Evolutionary conservation across 2,888 invertebrate species (phyloP).

Genomic region (Dusona sp.): DNA sequence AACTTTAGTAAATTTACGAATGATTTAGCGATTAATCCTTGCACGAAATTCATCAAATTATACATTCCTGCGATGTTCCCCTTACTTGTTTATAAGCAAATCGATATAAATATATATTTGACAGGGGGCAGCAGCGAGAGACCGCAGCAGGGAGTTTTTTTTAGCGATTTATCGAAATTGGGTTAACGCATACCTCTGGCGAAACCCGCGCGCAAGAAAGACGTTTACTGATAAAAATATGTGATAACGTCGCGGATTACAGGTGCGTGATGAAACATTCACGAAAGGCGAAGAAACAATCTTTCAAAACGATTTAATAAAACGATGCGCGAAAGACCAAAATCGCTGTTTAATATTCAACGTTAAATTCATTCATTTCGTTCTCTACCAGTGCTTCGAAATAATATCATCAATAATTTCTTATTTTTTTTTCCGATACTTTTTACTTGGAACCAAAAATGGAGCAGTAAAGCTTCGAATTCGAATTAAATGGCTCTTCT

Average conservation of each 20-base stretch:
- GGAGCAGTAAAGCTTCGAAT: not conserved
- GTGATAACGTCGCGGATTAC: slow-evolving; percentile 47
- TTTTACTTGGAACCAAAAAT: not conserved
- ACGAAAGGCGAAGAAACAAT: slow-evolving; percentile 28
- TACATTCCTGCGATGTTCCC: not conserved
- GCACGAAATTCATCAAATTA: not conserved
- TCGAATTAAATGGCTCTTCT: not conserved
- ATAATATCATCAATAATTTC: not conserved
- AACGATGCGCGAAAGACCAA: not conserved
- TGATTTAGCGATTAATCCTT: not conserved
- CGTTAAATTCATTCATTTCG: not conserved
- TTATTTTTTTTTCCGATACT: not conserved
- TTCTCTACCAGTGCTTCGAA: not conserved
- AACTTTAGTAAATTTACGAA: not conserved
- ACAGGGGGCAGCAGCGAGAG: not conserved
- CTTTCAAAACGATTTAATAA: not conserved
- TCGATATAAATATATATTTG: not conserved
- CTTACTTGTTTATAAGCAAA: not conserved
- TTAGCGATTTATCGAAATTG: slow-evolving; percentile 59
- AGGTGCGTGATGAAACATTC: slow-evolving; percentile 44
- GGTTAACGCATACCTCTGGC: slow-evolving; percentile 51
- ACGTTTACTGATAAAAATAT: slow-evolving; percentile 41
- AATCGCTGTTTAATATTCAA: not conserved
- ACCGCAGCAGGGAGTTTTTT: not conserved
- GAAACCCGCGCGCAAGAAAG: not conserved